These are phyloP conservation scores for Drosophila seguyi DNA, from an alignment of 1,140 invertebrate species.

Conservation along the genomic window DNA sequence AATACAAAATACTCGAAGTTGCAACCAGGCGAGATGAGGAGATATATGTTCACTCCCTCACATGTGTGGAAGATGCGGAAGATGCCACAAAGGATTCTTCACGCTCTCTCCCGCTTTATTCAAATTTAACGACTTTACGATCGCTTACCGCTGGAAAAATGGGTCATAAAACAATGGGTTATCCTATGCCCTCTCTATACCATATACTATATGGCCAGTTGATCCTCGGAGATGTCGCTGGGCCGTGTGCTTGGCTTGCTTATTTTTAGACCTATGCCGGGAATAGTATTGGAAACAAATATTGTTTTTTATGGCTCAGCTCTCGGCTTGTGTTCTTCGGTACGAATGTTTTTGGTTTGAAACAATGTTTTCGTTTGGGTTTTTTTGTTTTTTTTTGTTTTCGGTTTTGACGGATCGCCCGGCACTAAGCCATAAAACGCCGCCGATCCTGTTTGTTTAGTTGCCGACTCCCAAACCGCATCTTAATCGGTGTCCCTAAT, in stretches of 20 bases:
- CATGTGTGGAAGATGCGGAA: slow-evolving; percentile 60
- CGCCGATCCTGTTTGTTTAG: slow-evolving; percentile 65
- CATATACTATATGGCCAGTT: slow-evolving; percentile 8
- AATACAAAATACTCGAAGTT: slow-evolving; percentile 39
- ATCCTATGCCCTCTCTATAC: slow-evolving; percentile 44
- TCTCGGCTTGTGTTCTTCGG: slow-evolving; percentile 16
- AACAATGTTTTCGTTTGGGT: slow-evolving; percentile 67
- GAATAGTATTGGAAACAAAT: slow-evolving; percentile 84
- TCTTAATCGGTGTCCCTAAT: slow-evolving; percentile 59
- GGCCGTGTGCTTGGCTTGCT: slow-evolving; percentile 58
- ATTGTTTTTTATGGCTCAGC: slow-evolving; percentile 69
- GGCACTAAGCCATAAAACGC: slow-evolving; percentile 78
- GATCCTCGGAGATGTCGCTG: slow-evolving; percentile 46
- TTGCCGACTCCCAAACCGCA: slow-evolving; percentile 48
- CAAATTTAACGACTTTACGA: slow-evolving; percentile 76
- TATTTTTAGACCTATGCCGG: slow-evolving; percentile 79
- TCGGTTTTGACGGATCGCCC: slow-evolving; percentile 67
- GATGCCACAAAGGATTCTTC: slow-evolving; percentile 76
- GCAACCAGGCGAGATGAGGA: not conserved
- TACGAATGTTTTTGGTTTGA: slow-evolving; percentile 56
- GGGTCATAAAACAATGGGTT: slow-evolving; percentile 82
- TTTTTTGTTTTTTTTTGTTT: slow-evolving; percentile 36
- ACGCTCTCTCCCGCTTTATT: slow-evolving; percentile 70
- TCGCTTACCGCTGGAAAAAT: slow-evolving; percentile 78
- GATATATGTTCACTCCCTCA: slow-evolving; percentile 11